phyloP scores from a whole-genome alignment of 2,888 invertebrate species.

The Notodonta dromedarius region DNA sequence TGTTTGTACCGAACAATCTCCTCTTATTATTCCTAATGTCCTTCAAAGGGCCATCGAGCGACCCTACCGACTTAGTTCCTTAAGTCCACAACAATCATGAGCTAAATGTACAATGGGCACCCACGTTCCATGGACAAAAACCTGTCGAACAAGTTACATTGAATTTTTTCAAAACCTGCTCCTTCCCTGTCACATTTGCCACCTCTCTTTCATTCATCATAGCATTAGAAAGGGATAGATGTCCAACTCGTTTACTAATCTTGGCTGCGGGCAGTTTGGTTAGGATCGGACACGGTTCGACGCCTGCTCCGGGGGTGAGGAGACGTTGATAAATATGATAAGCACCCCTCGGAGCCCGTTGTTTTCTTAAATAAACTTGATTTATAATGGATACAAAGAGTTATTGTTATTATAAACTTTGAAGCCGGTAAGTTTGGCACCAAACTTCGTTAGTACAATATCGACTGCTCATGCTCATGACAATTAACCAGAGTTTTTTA shows the following conservation, averaged over 20 bases:
- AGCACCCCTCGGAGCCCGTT: conserved; percentile 48
- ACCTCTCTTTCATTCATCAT: conserved; percentile 32
- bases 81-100: conserved; percentile 50
- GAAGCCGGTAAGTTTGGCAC: neutral
- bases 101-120: conserved; percentile 55
- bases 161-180: conserved; percentile 55
- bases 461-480: neutral
- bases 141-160: conserved; percentile 55
- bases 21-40: conserved; percentile 29
- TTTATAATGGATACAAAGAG: conserved; percentile 29
- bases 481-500: no score
- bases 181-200: conserved; percentile 38
- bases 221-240: conserved; percentile 33
- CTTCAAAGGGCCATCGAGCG: conserved; percentile 13
- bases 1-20: conserved; percentile 1
- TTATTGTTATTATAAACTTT: conserved; percentile 15
- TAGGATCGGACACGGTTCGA: conserved; percentile 72
- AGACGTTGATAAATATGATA: conserved; percentile 64
- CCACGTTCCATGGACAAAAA: conserved; percentile 55
- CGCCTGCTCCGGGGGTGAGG: conserved; percentile 64
- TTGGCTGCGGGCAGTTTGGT: conserved; percentile 71
- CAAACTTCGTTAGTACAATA: neutral
- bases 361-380: conserved; percentile 50
- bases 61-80: conserved; percentile 28
- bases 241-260: conserved; percentile 64